Conservation (phyloP, 2,888 invertebrate genomes). For the Furcula furcula region DNA sequence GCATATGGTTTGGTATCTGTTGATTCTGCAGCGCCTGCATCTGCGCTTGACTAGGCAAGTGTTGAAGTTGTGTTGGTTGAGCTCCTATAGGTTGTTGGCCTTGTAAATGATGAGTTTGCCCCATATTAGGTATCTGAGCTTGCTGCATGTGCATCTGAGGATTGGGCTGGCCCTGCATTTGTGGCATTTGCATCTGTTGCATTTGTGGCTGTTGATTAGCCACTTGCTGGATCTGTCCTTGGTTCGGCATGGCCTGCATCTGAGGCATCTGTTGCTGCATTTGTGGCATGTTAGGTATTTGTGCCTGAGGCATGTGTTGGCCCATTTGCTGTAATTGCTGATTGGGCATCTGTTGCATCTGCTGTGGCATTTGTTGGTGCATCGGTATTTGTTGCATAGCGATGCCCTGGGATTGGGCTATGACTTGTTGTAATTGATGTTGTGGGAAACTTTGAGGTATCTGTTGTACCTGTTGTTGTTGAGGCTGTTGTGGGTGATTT, state of each 20-base stretch:
- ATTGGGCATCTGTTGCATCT: constrained; percentile 77
- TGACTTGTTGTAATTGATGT: constrained; percentile 77
- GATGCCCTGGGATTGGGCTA: constrained; percentile 74
- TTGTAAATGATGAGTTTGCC: constrained; percentile 70
- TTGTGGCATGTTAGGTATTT: constrained; percentile 74
- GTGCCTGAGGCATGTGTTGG: constrained; percentile 72
- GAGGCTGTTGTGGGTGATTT: constrained; percentile 60
- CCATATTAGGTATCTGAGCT: constrained; percentile 73
- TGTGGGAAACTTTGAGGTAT: constrained; percentile 80
- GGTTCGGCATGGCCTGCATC: constrained; percentile 73
- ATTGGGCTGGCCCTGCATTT: constrained; percentile 72
- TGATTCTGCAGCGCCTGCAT: constrained; percentile 79
- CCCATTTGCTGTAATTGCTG: constrained; percentile 79
- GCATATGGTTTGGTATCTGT: constrained; percentile 80
- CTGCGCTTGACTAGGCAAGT: constrained; percentile 75
- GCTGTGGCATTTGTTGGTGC: constrained; percentile 78
- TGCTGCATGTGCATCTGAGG: constrained; percentile 78
- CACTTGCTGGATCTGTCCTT: constrained; percentile 72
- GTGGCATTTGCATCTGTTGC: constrained; percentile 79
- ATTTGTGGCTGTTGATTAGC: constrained; percentile 72
- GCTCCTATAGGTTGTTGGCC: constrained; percentile 68
- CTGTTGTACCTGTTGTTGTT: constrained; percentile 75
- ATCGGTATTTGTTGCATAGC: constrained; percentile 78
- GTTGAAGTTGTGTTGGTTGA: constrained; percentile 76
- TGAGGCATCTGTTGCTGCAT: constrained; percentile 78